Base-by-base conservation (phyloP, 2,113 vertebrate species). In the Alaudala cheleensis region DNA sequence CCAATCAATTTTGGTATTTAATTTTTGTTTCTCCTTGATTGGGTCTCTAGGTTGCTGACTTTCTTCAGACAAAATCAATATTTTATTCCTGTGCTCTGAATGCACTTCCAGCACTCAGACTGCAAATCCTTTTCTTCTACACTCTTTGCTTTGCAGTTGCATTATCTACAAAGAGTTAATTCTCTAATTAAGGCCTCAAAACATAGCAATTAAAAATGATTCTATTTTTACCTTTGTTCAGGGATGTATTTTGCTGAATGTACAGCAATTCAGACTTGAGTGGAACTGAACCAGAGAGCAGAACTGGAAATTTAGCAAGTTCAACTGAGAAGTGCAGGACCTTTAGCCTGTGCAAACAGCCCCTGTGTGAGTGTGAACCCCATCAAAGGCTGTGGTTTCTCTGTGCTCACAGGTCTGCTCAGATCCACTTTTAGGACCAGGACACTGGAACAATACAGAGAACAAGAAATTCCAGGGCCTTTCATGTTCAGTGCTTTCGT, bases 1-100 rank as follows among this genome's bases (percentile, higher is more conserved):
- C 99, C 98, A 99, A 99, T 99, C 98, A 98, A 98, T 98, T 98
- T 98, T 97, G 97, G 96, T 98, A 98, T 99, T 99, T 99, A 98
- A 99, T 99, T 98, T 97, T 97, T 98, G 97, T 98, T 98, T 98
- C 97, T 97, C 96, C 98, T 97, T 98, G 96, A 98, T 98, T 98
- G 97, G 97, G 97, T 98, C 98, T 96, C 98, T 89, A 95, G 93
- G 97, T 97, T 98, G 97, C 97, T 97, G 97, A 97, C 97, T 97
- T 95, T 97, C 94, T 94, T 96, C 95, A 98, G 97, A 97, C 96
- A 97, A 97, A 98, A 98, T 98, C 98, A 98, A 98, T 98, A 98
- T 93, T 97, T 97, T 97, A 97, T 97, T 98, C 98, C 98, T 98
- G 98, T 97, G 97, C 97, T 98, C 95, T 97, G 95, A 97, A 96